Evolutionary conservation across 2,888 invertebrate species (phyloP).

Genomic region (Cerastis leucographa): DNA sequence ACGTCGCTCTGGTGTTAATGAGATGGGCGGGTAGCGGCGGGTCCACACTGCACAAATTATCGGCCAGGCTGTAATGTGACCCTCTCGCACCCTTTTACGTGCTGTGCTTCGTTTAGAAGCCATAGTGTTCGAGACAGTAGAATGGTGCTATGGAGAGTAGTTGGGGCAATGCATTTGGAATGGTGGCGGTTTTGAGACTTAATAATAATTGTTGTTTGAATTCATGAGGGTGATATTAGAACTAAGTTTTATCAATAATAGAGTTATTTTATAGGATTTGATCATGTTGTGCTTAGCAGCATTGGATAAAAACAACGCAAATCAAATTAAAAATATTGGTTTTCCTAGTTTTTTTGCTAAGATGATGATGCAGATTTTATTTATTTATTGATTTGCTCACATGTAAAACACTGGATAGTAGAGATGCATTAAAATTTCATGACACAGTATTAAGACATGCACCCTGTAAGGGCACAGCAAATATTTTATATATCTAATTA

Average conservation of each 20-base stretch:
- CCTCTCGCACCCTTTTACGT: constrained; percentile 80
- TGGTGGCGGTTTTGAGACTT: too few relatives aligned
- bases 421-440: too few relatives aligned
- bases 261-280: not conserved
- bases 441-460: too few relatives aligned
- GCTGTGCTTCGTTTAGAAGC: constrained; percentile 74
- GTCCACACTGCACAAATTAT: constrained; percentile 82
- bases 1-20: constrained; percentile 75
- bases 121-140: constrained; percentile 19
- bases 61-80: constrained; percentile 81
- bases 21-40: constrained; percentile 75
- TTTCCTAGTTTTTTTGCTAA: not conserved
- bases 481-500: too few relatives aligned
- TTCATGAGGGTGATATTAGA: not conserved
- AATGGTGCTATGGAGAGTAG: not conserved
- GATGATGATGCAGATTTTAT: too few relatives aligned
- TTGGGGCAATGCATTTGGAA: not conserved
- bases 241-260: not conserved
- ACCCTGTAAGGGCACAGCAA: too few relatives aligned
- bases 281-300: not conserved
- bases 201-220: not conserved
- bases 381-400: too few relatives aligned
- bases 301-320: not conserved
- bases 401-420: too few relatives aligned
- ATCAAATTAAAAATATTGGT: not conserved